A percentile compares a stretch with the other conserved stretches of the same genome.
These are phyloP conservation scores for Ditylenchus dipsaci DNA, from an alignment of 1,140 invertebrate genomes.

Conservation along the genomic window DNA sequence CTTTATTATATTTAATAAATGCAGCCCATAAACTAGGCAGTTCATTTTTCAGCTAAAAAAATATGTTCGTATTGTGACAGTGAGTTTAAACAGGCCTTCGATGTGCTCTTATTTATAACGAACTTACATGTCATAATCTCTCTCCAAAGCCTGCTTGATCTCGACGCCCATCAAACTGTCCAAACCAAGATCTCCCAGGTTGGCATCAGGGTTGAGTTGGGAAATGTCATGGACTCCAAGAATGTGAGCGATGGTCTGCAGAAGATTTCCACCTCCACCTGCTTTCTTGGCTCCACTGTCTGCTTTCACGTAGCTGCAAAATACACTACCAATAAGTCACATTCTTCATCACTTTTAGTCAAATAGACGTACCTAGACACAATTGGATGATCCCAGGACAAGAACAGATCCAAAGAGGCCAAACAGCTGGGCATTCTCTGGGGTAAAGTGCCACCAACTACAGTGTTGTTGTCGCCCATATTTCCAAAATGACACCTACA, in stretches of 20 bases:
- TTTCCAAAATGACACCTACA: slow-evolving; percentile 81
- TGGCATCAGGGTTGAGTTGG: slow-evolving; percentile 70
- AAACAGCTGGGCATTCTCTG: slow-evolving; percentile 85
- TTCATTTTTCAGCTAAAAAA: too few relatives aligned
- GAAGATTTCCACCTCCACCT: slow-evolving; percentile 74
- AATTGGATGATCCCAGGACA: slow-evolving; percentile 79
- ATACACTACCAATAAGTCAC: neutral
- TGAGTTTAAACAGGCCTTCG: too few relatives aligned
- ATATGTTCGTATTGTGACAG: too few relatives aligned
- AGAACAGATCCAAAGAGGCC: slow-evolving; percentile 75
- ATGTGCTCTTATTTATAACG: too few relatives aligned
- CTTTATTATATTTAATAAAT: too few relatives aligned
- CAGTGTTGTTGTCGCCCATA: slow-evolving; percentile 81
- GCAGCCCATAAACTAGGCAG: too few relatives aligned
- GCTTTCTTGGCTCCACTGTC: slow-evolving; percentile 64
- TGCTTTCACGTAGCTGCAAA: slow-evolving; percentile 61
- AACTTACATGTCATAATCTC: slow-evolving; percentile 73
- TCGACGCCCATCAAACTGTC: slow-evolving; percentile 96
- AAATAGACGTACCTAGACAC: slow-evolving; percentile 69
- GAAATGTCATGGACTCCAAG: slow-evolving; percentile 73
- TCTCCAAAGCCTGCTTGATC: slow-evolving; percentile 89
- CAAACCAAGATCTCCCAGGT: slow-evolving; percentile 85
- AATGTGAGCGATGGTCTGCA: slow-evolving; percentile 65
- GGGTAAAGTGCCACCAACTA: slow-evolving; percentile 83
- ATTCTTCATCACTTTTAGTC: neutral